phyloP scores from a whole-genome alignment of 2,113 vertebrate species.

The Takifugu bimaculatus region DNA sequence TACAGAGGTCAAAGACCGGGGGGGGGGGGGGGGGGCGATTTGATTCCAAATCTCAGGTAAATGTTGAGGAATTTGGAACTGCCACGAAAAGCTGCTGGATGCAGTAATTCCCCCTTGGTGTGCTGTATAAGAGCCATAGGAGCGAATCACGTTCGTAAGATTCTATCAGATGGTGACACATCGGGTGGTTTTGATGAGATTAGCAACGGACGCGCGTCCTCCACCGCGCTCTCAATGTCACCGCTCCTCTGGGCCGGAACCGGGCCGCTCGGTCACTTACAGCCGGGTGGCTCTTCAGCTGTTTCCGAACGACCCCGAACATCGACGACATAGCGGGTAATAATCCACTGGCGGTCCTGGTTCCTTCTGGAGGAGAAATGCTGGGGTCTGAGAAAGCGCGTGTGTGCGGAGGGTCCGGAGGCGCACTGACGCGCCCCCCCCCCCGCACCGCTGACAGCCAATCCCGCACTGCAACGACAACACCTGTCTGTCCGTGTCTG shows the following conservation, averaged over 20 bases:
- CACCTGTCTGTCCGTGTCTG: conserved; percentile 1
- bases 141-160: background rate
- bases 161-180: conserved; percentile 2
- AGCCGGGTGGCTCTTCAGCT: conserved; percentile 71
- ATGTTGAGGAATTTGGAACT: too few relatives aligned
- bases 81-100: too few relatives aligned
- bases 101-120: background rate
- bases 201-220: conserved; percentile 1
- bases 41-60: too few relatives aligned
- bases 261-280: conserved; percentile 54
- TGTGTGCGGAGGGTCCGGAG: background rate
- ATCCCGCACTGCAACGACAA: conserved; percentile 34
- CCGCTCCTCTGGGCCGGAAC: background rate
- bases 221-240: conserved; percentile 50
- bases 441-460: conserved; percentile 21
- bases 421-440: conserved; percentile 2
- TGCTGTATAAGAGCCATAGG: background rate
- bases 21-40: too few relatives aligned
- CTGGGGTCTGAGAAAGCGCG: background rate
- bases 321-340: conserved; percentile 37
- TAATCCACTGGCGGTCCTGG: background rate
- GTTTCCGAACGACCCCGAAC: conserved; percentile 53
- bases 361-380: background rate
- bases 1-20: too few relatives aligned
- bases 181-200: background rate